phyloP scores from a whole-genome alignment of 2,888 invertebrate species.

The Acronicta alni region DNA sequence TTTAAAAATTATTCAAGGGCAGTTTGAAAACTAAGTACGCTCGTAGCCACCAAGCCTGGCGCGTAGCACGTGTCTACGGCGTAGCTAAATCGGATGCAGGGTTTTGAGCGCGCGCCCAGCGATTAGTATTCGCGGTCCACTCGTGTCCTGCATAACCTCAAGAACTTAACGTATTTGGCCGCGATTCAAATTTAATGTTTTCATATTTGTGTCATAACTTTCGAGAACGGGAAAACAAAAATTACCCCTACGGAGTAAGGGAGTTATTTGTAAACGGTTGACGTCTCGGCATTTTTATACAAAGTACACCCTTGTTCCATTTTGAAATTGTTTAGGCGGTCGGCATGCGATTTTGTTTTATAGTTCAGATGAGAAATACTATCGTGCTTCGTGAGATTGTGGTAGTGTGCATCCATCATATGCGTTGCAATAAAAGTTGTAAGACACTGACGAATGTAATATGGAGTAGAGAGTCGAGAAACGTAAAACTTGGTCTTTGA shows the following conservation, averaged over 20 bases:
- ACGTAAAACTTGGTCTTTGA: conserved; percentile 73
- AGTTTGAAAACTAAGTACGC: conserved; percentile 30
- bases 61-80: conserved; percentile 82
- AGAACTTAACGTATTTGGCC: conserved; percentile 85
- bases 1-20: conserved; percentile 38
- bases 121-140: conserved; percentile 80
- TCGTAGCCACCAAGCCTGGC: conserved; percentile 64
- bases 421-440: conserved; percentile 84
- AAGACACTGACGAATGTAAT: conserved; percentile 86
- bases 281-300: conserved; percentile 85
- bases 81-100: conserved; percentile 64
- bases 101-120: conserved; percentile 57
- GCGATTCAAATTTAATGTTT: conserved; percentile 86
- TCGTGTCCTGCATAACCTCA: conserved; percentile 73
- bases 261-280: conserved; percentile 87
- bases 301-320: conserved; percentile 80
- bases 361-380: conserved; percentile 69
- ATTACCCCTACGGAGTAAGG: conserved; percentile 77
- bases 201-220: conserved; percentile 86
- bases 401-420: conserved; percentile 76
- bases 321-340: conserved; percentile 83
- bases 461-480: conserved; percentile 71
- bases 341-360: conserved; percentile 78
- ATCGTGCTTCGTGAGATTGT: conserved; percentile 70
- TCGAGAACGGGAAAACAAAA: conserved; percentile 82